phyloP scores from a whole-genome alignment of 1,140 invertebrate genomes.

The Sycophila sp. region DNA sequence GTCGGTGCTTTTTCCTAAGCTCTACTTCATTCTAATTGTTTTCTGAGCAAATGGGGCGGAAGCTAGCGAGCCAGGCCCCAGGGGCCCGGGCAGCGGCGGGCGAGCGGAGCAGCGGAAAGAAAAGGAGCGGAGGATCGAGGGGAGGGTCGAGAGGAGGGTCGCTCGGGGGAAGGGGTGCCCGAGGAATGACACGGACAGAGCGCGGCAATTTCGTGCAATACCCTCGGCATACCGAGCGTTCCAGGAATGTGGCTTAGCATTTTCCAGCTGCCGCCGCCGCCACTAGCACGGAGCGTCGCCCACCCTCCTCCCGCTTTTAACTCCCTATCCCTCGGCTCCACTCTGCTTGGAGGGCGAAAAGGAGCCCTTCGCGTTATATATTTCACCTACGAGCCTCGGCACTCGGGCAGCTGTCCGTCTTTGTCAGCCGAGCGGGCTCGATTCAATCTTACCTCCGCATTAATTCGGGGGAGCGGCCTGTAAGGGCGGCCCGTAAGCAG shows the following conservation, averaged over 20 bases:
- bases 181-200: slow-evolving; percentile 61
- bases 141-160: too few species aligned
- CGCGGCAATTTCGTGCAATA: slow-evolving; percentile 64
- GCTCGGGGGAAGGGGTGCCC: slow-evolving; percentile 34
- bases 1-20: background rate
- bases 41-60: too few species aligned
- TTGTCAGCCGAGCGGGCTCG: background rate
- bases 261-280: slow-evolving; percentile 49
- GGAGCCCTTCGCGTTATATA: background rate
- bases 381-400: background rate
- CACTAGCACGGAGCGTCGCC: background rate
- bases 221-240: slow-evolving; percentile 59
- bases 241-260: slow-evolving; percentile 62
- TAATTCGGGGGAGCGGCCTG: too few species aligned
- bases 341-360: too few species aligned
- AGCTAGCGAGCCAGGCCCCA: background rate
- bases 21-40: too few species aligned
- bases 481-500: background rate
- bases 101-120: background rate
- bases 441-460: slow-evolving; percentile 30
- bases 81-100: background rate
- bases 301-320: background rate
- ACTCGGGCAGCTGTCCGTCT: slow-evolving; percentile 12
- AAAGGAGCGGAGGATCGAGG: background rate
- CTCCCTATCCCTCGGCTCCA: too few species aligned